Percentiles rank a stretch among this genome's conserved stretches.
Evolutionary conservation across 2,888 invertebrate species (phyloP).

Genomic region (Bellardia bayeri): DNA sequence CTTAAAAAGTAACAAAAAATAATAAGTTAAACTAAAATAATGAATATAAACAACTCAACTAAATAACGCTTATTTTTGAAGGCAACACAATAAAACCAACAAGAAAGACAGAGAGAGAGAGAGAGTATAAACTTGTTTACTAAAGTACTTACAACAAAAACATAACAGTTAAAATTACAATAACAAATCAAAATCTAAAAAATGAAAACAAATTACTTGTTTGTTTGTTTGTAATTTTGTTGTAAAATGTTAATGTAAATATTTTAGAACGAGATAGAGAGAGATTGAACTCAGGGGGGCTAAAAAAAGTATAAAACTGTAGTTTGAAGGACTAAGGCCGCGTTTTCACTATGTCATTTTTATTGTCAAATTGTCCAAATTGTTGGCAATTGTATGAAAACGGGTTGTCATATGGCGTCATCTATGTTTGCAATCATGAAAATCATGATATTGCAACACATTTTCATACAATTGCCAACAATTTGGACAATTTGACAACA

Average conservation of each 20-base stretch:
- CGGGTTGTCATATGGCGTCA: too few species aligned
- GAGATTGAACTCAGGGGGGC: background rate
- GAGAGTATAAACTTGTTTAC: background rate
- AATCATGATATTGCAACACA: too few species aligned
- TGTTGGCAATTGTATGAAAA: too few species aligned
- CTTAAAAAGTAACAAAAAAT: too few species aligned
- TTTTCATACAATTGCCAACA: too few species aligned
- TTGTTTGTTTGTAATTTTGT: background rate
- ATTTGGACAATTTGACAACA: too few species aligned
- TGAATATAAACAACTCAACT: background rate
- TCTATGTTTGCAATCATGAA: too few species aligned
- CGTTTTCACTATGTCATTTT: too few species aligned
- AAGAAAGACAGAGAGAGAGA: background rate
- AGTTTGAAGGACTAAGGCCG: background rate
- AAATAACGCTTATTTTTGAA: background rate
- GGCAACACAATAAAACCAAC: background rate
- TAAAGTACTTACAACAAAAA: conserved; percentile 35
- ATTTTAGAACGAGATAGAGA: background rate
- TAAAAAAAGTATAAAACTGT: conserved; percentile 30
- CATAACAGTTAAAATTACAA: conserved; percentile 21
- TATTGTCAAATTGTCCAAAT: too few species aligned
- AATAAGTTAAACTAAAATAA: too few species aligned
- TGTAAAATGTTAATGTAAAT: conserved; percentile 26
- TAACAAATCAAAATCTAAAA: background rate
- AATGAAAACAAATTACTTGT: background rate